Percentiles rank a stretch among this genome's conserved stretches.
phyloP scores from a whole-genome alignment of 53 echinoderm and acorn worm genomes.

The Patiria pectinifera region DNA sequence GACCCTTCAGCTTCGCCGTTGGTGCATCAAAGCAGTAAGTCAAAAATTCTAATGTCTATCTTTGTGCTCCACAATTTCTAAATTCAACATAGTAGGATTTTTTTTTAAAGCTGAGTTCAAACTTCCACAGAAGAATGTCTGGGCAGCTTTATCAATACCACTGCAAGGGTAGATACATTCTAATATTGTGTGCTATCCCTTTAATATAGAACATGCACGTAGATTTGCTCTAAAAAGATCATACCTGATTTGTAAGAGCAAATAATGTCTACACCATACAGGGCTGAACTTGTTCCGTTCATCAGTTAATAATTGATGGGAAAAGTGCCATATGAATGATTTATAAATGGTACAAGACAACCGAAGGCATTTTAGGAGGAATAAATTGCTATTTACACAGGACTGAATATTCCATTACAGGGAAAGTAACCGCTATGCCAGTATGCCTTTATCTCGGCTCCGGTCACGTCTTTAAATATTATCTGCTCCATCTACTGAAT shows the following conservation, averaged over 20 bases:
- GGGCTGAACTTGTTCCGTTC: neutral
- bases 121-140: too few species aligned
- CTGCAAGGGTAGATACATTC: too few species aligned
- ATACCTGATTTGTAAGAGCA: neutral
- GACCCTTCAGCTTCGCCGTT: too few species aligned
- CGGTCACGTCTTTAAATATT: conserved; percentile 1
- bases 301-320: neutral
- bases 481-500: neutral
- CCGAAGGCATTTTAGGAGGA: neutral
- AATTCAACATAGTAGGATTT: too few species aligned
- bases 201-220: too few species aligned
- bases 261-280: neutral
- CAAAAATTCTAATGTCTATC: too few species aligned
- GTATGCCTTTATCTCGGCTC: neutral
- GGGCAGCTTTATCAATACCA: too few species aligned
- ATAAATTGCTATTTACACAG: conserved; percentile 8
- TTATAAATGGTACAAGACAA: neutral
- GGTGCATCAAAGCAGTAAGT: too few species aligned
- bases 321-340: neutral
- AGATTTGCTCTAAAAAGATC: too few species aligned
- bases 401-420: neutral
- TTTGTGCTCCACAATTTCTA: too few species aligned
- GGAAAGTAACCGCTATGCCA: neutral
- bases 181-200: too few species aligned
- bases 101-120: too few species aligned